Percentiles rank a stretch among this genome's conserved stretches.
Evolutionary conservation across 2,888 invertebrate species (phyloP).

Genomic region (Lithodes maja): DNA sequence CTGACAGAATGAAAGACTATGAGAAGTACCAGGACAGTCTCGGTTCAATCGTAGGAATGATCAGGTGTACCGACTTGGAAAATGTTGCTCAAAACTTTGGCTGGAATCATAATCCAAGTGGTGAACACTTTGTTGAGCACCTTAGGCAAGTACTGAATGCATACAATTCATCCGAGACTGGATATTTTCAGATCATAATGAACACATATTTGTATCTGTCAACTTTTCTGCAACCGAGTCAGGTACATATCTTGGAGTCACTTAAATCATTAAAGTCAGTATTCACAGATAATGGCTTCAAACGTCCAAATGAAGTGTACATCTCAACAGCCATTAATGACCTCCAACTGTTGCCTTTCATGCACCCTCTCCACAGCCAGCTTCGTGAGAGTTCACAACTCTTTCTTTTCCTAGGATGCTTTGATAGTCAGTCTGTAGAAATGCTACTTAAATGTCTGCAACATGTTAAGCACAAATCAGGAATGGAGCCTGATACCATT

Average conservation of each 20-base stretch:
- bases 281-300: slow-evolving; percentile 31
- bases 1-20: slow-evolving; percentile 6
- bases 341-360: not conserved
- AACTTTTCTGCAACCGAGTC: not conserved
- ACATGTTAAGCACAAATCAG: not conserved
- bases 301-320: not conserved
- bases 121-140: not conserved
- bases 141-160: not conserved
- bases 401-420: not conserved
- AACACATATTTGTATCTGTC: slow-evolving; percentile 5
- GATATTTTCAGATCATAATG: slow-evolving; percentile 1
- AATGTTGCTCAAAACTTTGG: not conserved
- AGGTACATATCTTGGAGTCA: not conserved
- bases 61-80: not conserved
- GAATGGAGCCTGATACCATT: not conserved
- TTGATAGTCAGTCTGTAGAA: not conserved
- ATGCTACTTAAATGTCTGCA: not conserved
- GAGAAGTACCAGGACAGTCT: not conserved
- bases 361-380: not conserved
- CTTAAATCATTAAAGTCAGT: not conserved
- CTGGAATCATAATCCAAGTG: not conserved
- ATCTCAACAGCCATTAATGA: not conserved
- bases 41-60: slow-evolving; percentile 5
- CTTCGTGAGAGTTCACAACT: not conserved
- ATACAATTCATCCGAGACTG: not conserved